Conservation (phyloP, 1,140 invertebrate genomes). For the Drosophila miranda region DNA sequence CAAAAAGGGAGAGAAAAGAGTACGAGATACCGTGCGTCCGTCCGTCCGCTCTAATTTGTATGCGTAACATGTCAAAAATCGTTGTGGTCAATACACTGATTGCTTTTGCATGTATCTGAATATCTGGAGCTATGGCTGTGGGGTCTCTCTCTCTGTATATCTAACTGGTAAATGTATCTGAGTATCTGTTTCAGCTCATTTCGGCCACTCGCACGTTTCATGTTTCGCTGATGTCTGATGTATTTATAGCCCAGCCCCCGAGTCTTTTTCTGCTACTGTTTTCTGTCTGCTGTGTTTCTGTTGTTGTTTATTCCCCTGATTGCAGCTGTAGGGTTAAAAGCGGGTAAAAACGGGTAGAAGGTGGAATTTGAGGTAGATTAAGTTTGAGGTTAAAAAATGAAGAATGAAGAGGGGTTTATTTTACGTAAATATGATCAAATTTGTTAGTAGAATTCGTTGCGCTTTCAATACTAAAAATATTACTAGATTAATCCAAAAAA, state of each 20-base stretch:
- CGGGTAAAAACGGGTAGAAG: neutral
- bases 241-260: slow-evolving; percentile 27
- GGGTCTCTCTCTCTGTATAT: slow-evolving; percentile 15
- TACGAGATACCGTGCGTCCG: slow-evolving; percentile 9
- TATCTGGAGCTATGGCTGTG: slow-evolving; percentile 8
- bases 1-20: slow-evolving; percentile 1
- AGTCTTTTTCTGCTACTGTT: slow-evolving; percentile 30
- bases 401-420: slow-evolving; percentile 4
- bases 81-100: slow-evolving; percentile 81
- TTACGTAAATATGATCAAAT: slow-evolving; percentile 18
- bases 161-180: slow-evolving; percentile 24
- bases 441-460: no score
- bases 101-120: slow-evolving; percentile 74
- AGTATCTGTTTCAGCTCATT: slow-evolving; percentile 34
- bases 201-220: slow-evolving; percentile 34
- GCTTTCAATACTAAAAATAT: no score
- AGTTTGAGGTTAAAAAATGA: slow-evolving; percentile 4
- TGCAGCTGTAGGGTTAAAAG: slow-evolving; percentile 39
- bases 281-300: neutral
- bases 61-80: slow-evolving; percentile 81
- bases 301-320: slow-evolving; percentile 16
- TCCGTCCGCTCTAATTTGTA: slow-evolving; percentile 71
- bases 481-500: no score
- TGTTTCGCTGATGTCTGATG: slow-evolving; percentile 51
- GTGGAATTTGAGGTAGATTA: slow-evolving; percentile 2